Evolutionary conservation across 2,888 invertebrate species (phyloP), one percentile per base, ranked within the genome.

Genomic region (Tigriopus californicus): DNA sequence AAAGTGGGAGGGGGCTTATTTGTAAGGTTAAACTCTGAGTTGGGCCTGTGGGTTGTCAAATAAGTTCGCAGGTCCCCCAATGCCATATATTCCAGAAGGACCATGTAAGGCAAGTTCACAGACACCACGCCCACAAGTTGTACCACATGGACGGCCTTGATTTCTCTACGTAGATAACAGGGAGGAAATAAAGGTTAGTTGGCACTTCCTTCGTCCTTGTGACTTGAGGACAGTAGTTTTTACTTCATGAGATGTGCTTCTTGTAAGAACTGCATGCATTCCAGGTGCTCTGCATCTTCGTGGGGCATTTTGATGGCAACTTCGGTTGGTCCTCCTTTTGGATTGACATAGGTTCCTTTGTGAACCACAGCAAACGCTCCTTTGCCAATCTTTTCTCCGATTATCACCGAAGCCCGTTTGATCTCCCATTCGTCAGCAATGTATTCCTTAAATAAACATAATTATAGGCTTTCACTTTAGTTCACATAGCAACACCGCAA

Each of bases 71-170:
- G 76, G 75, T 95, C 94, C 0, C 94, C 94, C 66, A 80, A 79
- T 61, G 81, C 82, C 98, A 98, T 98, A 62, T 97, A 75, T 73
- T 98, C 97, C 97, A 98, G 98, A 46, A 98, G 80, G 1, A 98
- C 94, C 56, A 89, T 77, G 6, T 59, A 48, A n/a, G 61, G 61
- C 2, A 56, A 57, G 24, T 20, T 53, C 18, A 44, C 59, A 0
- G 94, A 92, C 60, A 97, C 94, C 25, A 98, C 94, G 58, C 97
- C 98, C 67, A 94, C 74, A 64, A 98, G 75, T 61, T 82, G 82
- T 4, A 98, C 95, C 63, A 95, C 90, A 68, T 83, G 82, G 74
- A 89, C 85, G 63, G 90, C 88, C 70, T 87, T 82, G 72, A 94
- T 91, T 60, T 85, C 83, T 72, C 79, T 79, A 68, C n/a, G n/a